phyloP scores from a whole-genome alignment of 2,888 invertebrate species.

The Mimumesa dahlbomi region DNA sequence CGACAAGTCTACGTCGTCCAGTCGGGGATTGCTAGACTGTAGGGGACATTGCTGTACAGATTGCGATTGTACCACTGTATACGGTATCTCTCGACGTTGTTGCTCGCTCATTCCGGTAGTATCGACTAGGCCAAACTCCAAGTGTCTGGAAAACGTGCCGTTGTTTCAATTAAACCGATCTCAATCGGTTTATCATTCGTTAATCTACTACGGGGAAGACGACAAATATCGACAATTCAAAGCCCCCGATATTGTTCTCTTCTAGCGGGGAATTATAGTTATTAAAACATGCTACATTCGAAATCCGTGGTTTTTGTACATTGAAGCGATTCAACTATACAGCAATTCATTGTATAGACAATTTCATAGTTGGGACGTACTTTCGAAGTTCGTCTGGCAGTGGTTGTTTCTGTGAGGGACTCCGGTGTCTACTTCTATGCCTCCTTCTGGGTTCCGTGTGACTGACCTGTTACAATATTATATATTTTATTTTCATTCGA shows the following conservation, averaged over 20 bases:
- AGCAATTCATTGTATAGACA: too few species aligned
- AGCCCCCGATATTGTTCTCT: too few species aligned
- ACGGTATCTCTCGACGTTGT: constrained; percentile 92
- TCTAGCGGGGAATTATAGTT: too few species aligned
- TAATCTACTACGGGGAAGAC: too few species aligned
- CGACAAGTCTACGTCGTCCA: constrained; percentile 71
- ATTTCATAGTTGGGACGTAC: constrained; percentile 61
- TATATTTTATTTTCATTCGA: not conserved
- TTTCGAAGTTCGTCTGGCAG: constrained; percentile 78
- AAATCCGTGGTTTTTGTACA: too few species aligned
- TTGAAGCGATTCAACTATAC: too few species aligned
- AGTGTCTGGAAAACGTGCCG: constrained; percentile 83
- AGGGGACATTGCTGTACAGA: constrained; percentile 80
- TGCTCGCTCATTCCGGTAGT: constrained; percentile 94
- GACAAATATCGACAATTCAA: not conserved
- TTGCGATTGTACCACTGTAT: constrained; percentile 90
- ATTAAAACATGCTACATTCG: too few species aligned
- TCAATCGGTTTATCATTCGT: not conserved
- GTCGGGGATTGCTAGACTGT: constrained; percentile 74
- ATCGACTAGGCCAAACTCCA: constrained; percentile 93
- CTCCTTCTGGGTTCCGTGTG: constrained; percentile 74
- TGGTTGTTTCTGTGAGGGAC: constrained; percentile 78
- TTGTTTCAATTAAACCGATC: constrained; percentile 26
- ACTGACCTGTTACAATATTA: constrained; percentile 49
- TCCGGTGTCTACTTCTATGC: constrained; percentile 77